Evolutionary conservation across 2,797 vertebrate genomes (phyloP), one percentile per base, ranked within the genome.

Genomic region (Crotalus adamanteus): DNA sequence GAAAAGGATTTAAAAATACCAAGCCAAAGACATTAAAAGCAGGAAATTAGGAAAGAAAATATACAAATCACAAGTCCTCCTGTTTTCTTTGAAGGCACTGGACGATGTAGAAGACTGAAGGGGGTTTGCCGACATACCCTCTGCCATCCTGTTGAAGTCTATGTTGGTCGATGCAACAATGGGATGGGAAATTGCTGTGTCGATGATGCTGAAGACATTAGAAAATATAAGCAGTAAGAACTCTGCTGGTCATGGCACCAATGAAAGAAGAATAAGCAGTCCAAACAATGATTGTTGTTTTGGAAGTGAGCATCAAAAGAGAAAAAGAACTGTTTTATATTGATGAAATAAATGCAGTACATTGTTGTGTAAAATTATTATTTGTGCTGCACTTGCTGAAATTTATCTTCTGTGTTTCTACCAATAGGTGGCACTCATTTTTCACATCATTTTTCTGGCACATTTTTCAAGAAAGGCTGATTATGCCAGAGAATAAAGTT

Each of bases 111-210:
- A 69, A 90, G 91, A 53, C 65, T 92, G 55, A 94, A 92, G 14
- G 93, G 93, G 3, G n/a, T 94, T 56, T 94, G 93, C 83, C 83
- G 93, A 26, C 91, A 92, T 8, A 94, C 93, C 7, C 93, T 93
- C 42, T 94, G 93, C 89, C 93, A 94, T 28, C 91, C 89, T n/a
- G 89, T 88, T 8, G 93, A 94, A 92, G 59, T 90, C 56, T 94
- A 94, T 13, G 93, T 94, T 26, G 93, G 93, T 14, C 85, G 93
- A 61, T 94, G 93, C 93, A 90, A 94, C 91, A 92, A 94, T 1
- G 93, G 93, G 87, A 92, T 94, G 93, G 93, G 93, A 88, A 94
- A 94, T 69, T 94, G 93, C 65, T 94, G 93, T 87, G 69, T 94
- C 18, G 89, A 90, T 87, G 93, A 94, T 51, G 91, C 91, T 16